Evolutionary conservation across 1,140 invertebrate species (phyloP).

Genomic region (Drosophila sucinea): DNA sequence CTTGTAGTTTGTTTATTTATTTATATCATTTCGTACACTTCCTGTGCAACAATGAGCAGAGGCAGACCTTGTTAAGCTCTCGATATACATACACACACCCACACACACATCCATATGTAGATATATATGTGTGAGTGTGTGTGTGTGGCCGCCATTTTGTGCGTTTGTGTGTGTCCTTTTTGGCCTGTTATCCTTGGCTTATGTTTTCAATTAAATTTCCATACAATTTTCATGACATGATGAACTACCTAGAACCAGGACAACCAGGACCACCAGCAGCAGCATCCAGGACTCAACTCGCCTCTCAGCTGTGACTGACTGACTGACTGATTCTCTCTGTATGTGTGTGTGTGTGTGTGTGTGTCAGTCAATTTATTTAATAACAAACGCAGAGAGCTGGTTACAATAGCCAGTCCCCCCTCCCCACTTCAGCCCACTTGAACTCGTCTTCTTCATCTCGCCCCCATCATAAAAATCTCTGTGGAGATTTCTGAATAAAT

Average conservation of each 20-base stretch:
- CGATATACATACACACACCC: neutral
- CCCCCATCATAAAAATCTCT: conserved; percentile 55
- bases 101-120: neutral
- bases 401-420: conserved; percentile 28
- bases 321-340: conserved; percentile 26
- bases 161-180: conserved; percentile 60
- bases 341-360: conserved; percentile 37
- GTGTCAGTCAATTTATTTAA: conserved; percentile 80
- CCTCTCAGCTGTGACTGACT: conserved; percentile 46
- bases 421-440: conserved; percentile 14
- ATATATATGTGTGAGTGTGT: conserved; percentile 26
- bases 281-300: conserved; percentile 39
- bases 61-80: conserved; percentile 64
- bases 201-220: conserved; percentile 83
- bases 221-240: conserved; percentile 83
- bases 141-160: conserved; percentile 54
- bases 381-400: conserved; percentile 65
- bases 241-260: conserved; percentile 73
- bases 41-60: conserved; percentile 67
- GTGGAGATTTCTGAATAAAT: conserved; percentile 66
- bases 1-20: conserved; percentile 81
- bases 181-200: conserved; percentile 81
- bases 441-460: conserved; percentile 2
- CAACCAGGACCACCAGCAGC: conserved; percentile 8
- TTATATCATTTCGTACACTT: conserved; percentile 80